These are phyloP conservation scores for Staurois parvus DNA, from an alignment of 2,797 vertebrate genomes.

Conservation along the genomic window DNA sequence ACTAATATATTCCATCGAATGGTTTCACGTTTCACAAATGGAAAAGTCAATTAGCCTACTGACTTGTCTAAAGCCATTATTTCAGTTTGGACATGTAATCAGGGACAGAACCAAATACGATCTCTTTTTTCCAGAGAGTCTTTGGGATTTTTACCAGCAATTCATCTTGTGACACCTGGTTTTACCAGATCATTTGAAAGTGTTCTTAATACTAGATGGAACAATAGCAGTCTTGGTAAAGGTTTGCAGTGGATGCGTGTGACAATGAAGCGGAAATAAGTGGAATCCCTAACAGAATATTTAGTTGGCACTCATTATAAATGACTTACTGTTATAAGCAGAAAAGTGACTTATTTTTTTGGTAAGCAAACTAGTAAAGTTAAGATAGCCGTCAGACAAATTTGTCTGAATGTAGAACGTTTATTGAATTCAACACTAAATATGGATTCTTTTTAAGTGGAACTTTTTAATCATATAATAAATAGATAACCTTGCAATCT, in stretches of 20 bases:
- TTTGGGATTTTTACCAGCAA: conserved; percentile 5
- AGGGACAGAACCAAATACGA: conserved; percentile 18
- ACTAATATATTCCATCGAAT: conserved; percentile 50
- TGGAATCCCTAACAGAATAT: too few relatives aligned
- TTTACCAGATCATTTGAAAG: neutral
- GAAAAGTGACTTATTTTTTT: too few relatives aligned
- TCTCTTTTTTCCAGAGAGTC: neutral
- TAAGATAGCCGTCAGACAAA: too few relatives aligned
- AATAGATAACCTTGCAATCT: too few relatives aligned
- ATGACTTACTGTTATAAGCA: too few relatives aligned
- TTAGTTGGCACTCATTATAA: too few relatives aligned
- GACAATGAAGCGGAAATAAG: too few relatives aligned
- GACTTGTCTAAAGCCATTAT: conserved; percentile 46
- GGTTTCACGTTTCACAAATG: conserved; percentile 46
- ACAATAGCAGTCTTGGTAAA: neutral
- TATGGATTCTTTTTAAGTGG: too few relatives aligned
- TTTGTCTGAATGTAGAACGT: too few relatives aligned
- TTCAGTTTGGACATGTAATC: conserved; percentile 39
- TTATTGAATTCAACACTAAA: too few relatives aligned
- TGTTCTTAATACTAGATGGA: neutral
- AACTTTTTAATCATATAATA: too few relatives aligned
- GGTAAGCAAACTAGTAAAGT: too few relatives aligned
- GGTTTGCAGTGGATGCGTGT: neutral
- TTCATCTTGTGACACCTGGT: conserved; percentile 9
- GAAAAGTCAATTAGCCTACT: conserved; percentile 46